Evolutionary conservation across 2,888 invertebrate species (phyloP), one percentile per base, ranked within the genome.

Genomic region (Euzetes globulus): DNA sequence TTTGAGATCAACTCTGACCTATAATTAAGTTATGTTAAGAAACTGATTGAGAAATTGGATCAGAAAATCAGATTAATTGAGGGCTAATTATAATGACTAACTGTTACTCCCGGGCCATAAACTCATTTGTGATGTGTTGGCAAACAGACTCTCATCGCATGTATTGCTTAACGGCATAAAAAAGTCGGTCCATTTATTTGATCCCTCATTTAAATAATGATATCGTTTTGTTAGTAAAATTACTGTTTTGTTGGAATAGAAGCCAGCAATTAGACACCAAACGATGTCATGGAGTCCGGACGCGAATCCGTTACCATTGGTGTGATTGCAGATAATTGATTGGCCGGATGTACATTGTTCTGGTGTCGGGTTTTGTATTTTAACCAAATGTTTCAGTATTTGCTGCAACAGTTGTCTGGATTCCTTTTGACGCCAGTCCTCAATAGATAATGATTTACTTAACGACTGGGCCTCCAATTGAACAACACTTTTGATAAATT

Each of bases 151-250:
- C 19, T 60, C 60, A 29, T 60, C 27, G 27, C 96, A 97, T 6
- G 89, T 90, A 11, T 93, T 89, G 77, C 94, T 94, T 27, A 97
- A 85, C 0, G 96, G 95, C 79, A 89, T 86, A 82, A 97, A 98
- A 25, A 96, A 91, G 79, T 92, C 90, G 80, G 96, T 94, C 95
- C 94, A 98, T 15, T 29, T 27, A 17, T 60, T 60, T 22, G 25
- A 19, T 1, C 94, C 96, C 73, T 25, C 60, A 50, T 55, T 33
- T 29, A 60, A 17, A 27, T 60, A 60, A 17, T 60, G 60, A 11
- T 25, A 25, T 60, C 17, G 7, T 60, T 60, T 29, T 60, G 60
- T 60, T 6, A 52, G 52, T 7, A 52, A 22, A 52, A 52, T 19
- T 9, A 52, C 52, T 4, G 52, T 52, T 22, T 25, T 19, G 25